Evolutionary conservation across 1,140 invertebrate genomes (phyloP).

Genomic region (Drosophila ambigua): DNA sequence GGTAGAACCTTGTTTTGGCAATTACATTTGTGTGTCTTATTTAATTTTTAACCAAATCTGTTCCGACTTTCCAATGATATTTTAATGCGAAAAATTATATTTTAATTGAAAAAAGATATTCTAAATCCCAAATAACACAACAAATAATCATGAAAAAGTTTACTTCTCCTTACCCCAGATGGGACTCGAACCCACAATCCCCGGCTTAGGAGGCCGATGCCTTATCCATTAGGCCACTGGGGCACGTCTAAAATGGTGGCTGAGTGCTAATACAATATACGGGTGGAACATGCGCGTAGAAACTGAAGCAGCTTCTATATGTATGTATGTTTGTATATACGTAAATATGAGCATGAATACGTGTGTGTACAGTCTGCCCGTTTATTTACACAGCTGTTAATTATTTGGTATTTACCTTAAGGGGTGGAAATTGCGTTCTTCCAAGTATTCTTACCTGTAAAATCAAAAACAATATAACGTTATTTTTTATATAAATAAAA

Average conservation of each 20-base stretch:
- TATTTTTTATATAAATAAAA: background rate
- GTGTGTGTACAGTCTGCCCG: too few relatives aligned
- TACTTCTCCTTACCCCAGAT: conserved; percentile 32
- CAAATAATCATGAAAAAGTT: conserved; percentile 2
- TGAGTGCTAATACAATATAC: background rate
- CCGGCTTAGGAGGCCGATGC: conserved; percentile 46
- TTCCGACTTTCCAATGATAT: too few relatives aligned
- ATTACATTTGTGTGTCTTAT: too few relatives aligned
- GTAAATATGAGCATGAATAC: too few relatives aligned
- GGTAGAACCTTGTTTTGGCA: too few relatives aligned
- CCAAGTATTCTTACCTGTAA: background rate
- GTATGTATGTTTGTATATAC: too few relatives aligned
- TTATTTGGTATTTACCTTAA: background rate
- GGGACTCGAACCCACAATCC: conserved; percentile 49
- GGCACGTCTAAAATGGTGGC: background rate
- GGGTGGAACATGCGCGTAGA: background rate
- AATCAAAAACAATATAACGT: background rate
- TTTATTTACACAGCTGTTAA: background rate
- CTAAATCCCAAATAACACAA: background rate
- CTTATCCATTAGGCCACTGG: conserved; percentile 54
- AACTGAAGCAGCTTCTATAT: too few relatives aligned
- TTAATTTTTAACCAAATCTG: background rate
- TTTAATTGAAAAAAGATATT: background rate
- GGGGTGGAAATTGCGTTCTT: too few relatives aligned
- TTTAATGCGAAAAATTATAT: too few relatives aligned